Base-by-base conservation (phyloP, 2,888 invertebrate species). In the Papilio protenor region DNA sequence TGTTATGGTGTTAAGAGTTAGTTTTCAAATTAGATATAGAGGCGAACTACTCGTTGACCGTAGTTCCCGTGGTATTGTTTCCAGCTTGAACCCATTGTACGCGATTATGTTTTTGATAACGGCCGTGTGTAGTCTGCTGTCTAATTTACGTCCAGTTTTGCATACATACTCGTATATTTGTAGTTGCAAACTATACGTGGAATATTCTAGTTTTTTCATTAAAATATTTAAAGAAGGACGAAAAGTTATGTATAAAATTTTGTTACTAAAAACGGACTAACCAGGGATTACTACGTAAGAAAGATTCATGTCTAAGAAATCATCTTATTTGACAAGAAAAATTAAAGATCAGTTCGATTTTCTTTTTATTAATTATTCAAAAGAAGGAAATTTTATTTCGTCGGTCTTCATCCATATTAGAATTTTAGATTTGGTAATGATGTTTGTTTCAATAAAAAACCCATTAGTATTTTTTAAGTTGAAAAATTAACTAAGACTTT, bases 31-130 rank as follows among this genome's bases (percentile, higher is more conserved):
- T n/a, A 23, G 45, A 16, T 64, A 55, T 77, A 64, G 40, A 52
- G 55, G 57, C 52, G 77, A 74, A 77, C 61, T 82, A 83, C 77
- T 80, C 86, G 84, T 84, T 81, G 81, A 87, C 87, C 94, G 89
- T 91, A 88, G 89, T 92, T 94, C 94, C 94, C 92, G 92, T 85
- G 82, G 82, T 83, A 91, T 94, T 94, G 93, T 94, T 90, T 92
- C 87, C 87, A 83, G 83, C 89, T 87, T 89, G 88, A 88, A 87
- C 85, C 86, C 83, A 84, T 72, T 78, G 82, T 83, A 82, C 81
- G 83, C 84, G 90, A 91, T 90, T 87, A 85, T 87, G 86, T 83
- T 80, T 80, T 76, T 81, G 91, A 91, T 91, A 89, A 86, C 82
- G 81, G 83, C 75, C 80, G 84, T 86, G 83, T 84, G 82, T 81